These are phyloP conservation scores for Ambastaia sidthimunki DNA, from an alignment of 2,797 vertebrate genomes.

Conservation along the genomic window DNA sequence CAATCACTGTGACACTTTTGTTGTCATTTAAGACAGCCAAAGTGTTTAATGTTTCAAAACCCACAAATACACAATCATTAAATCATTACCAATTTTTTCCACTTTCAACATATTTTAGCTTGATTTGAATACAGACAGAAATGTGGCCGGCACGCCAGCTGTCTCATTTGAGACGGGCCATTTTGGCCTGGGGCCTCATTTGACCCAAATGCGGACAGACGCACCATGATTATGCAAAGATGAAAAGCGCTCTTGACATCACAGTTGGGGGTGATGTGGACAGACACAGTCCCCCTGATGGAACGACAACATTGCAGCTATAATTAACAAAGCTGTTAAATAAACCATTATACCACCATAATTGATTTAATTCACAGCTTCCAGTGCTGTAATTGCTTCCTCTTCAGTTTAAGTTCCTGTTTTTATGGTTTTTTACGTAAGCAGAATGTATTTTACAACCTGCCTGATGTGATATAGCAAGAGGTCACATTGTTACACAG, in stretches of 20 bases:
- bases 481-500: neutral
- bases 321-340: slow-evolving; percentile 8
- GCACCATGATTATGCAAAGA: neutral
- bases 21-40: neutral
- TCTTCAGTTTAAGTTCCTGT: neutral
- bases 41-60: neutral
- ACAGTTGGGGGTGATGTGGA: neutral
- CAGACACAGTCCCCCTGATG: neutral
- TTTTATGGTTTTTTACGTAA: neutral
- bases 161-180: neutral
- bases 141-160: neutral
- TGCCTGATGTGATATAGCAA: neutral
- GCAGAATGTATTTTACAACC: neutral
- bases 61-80: neutral
- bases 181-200: slow-evolving; percentile 19
- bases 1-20: neutral
- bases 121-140: neutral
- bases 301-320: neutral
- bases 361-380: neutral
- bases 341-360: neutral
- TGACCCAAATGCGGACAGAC: neutral
- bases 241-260: slow-evolving; percentile 1
- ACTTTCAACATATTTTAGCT: neutral
- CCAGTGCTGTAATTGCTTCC: neutral
- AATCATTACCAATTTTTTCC: neutral